Evolutionary conservation across 2,888 invertebrate species (phyloP), one percentile per base, ranked within the genome.

Genomic region (Ophion ventricosus): DNA sequence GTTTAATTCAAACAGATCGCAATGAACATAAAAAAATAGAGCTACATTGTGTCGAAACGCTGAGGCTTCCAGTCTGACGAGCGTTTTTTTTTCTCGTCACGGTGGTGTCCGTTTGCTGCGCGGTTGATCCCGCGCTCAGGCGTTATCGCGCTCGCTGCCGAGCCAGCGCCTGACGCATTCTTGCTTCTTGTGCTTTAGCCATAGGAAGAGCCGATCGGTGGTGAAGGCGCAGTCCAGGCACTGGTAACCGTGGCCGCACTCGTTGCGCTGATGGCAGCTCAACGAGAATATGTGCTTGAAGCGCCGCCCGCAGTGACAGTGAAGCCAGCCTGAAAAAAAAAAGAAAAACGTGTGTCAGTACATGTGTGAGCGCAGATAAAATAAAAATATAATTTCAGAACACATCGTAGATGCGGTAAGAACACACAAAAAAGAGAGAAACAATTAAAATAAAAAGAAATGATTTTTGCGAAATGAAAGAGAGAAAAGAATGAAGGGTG

Each of bases 241-340:
- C 49, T 72, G 40, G 63, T 86, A 89, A 4, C 56, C 80, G 35
- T 82, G 76, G 0, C 89, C 89, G 67, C 90, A 89, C 20, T 89
- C 89, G 76, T 88, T 87, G 20, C 76, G 85, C n/a, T 88, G 85
- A 80, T 90, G 90, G 26, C 89, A 89, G 73, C 77, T 63, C 77
- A 89, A 59, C 8, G 87, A 88, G 73, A 88, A 89, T 49, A 56
- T 26, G 54, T 88, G 88, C 67, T 90, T 89, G 87, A 87, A 90
- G 10, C 87, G 87, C 49, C 89, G 87, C 20, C 89, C 89, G 54
- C 89, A 91, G 26, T 73, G 64, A 59, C 88, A 85, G 17, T 69
- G 59, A 77, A 88, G 66, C 40, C 86, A 82, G 59, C 80, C 87
- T 87, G 86, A 88, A 88, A 25, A 83, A 87, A 25, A 84, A 87